Evolutionary conservation across 2,888 invertebrate species (phyloP).

Genomic region (Corythucha ciliata): DNA sequence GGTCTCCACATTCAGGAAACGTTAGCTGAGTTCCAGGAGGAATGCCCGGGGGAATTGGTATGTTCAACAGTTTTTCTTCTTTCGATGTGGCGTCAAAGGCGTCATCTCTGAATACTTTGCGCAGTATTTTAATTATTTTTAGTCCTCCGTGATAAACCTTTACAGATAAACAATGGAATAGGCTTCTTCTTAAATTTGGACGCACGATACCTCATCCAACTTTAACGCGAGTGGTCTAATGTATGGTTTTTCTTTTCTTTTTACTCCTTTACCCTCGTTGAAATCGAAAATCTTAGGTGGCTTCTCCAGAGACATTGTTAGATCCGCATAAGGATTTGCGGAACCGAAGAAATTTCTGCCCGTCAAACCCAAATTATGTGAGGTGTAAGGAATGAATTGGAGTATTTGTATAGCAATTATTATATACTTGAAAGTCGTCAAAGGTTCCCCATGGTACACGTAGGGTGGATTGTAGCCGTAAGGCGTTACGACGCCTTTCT

Average conservation of each 20-base stretch:
- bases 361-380: neutral
- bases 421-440: constrained; percentile 55
- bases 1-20: constrained; percentile 72
- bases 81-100: constrained; percentile 53
- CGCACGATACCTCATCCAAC: constrained; percentile 48
- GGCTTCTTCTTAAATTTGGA: neutral
- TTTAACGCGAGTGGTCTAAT: constrained; percentile 50
- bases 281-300: constrained; percentile 55
- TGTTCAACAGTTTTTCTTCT: constrained; percentile 60
- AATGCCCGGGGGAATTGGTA: constrained; percentile 66
- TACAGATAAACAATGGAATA: neutral
- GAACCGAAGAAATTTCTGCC: constrained; percentile 68
- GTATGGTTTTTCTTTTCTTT: constrained; percentile 53
- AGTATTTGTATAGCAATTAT: neutral
- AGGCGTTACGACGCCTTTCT: constrained; percentile 65
- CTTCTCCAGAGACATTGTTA: constrained; percentile 51
- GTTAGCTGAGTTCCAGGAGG: constrained; percentile 60
- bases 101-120: constrained; percentile 56
- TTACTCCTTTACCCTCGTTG: constrained; percentile 52
- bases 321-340: constrained; percentile 68
- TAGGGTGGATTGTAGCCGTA: constrained; percentile 61
- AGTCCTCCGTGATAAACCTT: constrained; percentile 59
- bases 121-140: constrained; percentile 75
- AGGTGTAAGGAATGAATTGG: neutral
- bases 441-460: constrained; percentile 69